These are phyloP conservation scores for Julus scanicus DNA, from an alignment of 2,888 invertebrate genomes.

Conservation along the genomic window DNA sequence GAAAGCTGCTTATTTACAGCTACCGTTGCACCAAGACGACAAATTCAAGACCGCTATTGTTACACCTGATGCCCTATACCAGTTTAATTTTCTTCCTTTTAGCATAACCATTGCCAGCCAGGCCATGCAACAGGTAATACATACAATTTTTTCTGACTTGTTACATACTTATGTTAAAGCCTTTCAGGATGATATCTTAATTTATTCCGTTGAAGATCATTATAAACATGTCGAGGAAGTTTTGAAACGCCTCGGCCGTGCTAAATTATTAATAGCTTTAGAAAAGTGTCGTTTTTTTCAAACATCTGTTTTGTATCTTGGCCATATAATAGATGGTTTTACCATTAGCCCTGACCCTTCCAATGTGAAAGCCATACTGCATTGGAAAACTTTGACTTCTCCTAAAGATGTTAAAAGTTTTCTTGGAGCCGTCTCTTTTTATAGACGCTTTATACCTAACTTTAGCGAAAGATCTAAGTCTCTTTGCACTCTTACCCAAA, in stretches of 20 bases:
- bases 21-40: background rate
- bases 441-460: background rate
- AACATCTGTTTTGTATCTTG: no score
- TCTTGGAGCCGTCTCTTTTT: background rate
- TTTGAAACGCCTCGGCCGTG: no score
- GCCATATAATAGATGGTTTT: no score
- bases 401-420: background rate
- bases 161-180: background rate
- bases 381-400: background rate
- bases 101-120: background rate
- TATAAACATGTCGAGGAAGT: no score
- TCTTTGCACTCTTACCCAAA: background rate
- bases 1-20: background rate
- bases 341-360: background rate
- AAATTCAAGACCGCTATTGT: background rate
- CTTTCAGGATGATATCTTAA: background rate
- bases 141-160: background rate
- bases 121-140: background rate
- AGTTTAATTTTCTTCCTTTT: background rate
- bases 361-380: background rate
- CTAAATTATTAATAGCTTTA: no score
- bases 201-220: no score
- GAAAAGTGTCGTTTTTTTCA: no score
- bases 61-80: background rate
- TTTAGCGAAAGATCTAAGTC: background rate